Evolutionary conservation across 2,888 invertebrate genomes (phyloP).

Genomic region (Dryococelus australis): DNA sequence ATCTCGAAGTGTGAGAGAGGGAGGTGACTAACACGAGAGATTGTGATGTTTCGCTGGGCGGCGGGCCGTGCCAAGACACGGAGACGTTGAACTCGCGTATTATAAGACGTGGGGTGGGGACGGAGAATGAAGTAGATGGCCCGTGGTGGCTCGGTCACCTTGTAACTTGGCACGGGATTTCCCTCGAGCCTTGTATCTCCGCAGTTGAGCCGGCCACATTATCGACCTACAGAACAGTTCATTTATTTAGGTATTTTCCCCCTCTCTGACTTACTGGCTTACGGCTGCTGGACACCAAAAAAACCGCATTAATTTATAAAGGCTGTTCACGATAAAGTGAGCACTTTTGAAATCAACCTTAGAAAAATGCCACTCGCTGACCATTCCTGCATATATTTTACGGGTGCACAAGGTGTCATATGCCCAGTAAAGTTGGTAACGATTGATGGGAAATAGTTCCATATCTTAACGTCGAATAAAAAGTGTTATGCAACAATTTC

Average conservation of each 20-base stretch:
- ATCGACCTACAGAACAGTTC: background rate
- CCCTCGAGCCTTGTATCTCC: background rate
- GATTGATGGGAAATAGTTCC: too few species aligned
- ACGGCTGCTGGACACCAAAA: too few species aligned
- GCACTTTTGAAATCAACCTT: too few species aligned
- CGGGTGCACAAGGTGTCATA: too few species aligned
- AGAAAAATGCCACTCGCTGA: too few species aligned
- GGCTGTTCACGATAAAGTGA: too few species aligned
- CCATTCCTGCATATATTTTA: too few species aligned
- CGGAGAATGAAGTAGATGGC: background rate
- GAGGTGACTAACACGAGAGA: background rate
- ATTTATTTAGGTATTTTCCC: background rate
- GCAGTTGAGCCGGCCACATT: background rate
- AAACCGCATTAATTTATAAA: too few species aligned
- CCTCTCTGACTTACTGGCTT: background rate
- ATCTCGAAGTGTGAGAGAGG: background rate
- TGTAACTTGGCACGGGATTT: background rate
- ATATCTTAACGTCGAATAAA: too few species aligned
- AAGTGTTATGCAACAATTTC: too few species aligned
- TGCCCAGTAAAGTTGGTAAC: too few species aligned
- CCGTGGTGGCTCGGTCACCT: background rate
- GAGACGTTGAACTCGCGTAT: background rate
- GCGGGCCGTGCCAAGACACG: background rate
- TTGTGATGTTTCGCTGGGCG: background rate
- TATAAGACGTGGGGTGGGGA: background rate